These are phyloP conservation scores for Taxidea taxus DNA, from an alignment of 2,113 vertebrate species.

Conservation along the genomic window DNA sequence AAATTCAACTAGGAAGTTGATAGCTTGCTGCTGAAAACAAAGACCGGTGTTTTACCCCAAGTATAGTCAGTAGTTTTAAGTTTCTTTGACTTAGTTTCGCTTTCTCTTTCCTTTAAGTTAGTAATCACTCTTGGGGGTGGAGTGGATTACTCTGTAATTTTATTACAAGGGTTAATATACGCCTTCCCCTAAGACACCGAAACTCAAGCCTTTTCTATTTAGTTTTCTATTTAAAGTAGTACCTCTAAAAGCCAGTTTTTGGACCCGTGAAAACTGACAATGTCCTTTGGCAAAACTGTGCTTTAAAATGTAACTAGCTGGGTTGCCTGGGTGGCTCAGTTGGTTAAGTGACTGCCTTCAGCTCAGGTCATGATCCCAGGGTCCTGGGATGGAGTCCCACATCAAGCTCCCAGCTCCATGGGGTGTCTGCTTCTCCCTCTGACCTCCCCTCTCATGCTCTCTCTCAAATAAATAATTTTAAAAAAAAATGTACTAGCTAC, in stretches of 20 bases:
- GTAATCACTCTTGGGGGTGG: neutral
- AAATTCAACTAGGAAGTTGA: conserved; percentile 13
- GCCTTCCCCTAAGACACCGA: neutral
- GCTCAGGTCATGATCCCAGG: no score
- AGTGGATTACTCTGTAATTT: neutral
- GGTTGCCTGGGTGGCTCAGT: no score
- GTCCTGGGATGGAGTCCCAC: no score
- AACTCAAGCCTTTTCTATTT: neutral
- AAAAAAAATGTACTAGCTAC: neutral
- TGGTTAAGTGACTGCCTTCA: no score
- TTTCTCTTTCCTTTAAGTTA: neutral
- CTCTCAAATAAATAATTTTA: no score
- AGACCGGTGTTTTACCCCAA: neutral
- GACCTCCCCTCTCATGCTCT: no score
- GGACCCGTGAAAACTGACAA: neutral
- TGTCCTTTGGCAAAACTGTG: neutral
- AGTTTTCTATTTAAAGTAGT: neutral
- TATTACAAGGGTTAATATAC: neutral
- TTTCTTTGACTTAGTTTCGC: neutral
- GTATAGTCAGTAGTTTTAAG: neutral
- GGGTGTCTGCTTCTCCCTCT: no score
- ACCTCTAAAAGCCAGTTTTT: neutral
- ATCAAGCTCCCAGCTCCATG: no score
- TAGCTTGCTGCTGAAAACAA: neutral
- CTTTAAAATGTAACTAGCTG: neutral